Evolutionary conservation across 2,888 invertebrate genomes (phyloP).

Genomic region (Meghimatium bilineatum): DNA sequence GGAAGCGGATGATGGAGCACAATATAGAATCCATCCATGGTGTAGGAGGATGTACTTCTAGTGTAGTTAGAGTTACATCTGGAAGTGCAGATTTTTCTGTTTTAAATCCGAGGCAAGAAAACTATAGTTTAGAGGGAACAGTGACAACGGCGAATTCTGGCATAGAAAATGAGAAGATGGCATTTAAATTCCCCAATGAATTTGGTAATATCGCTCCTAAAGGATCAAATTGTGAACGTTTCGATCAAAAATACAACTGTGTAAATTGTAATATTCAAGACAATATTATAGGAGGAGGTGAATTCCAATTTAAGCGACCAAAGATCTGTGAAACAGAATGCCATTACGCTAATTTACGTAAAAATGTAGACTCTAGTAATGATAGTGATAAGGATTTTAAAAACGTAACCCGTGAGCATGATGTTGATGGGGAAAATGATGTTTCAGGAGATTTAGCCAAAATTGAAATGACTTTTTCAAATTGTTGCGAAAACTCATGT

Average conservation of each 20-base stretch:
- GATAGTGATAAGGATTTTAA: neutral
- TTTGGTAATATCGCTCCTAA: neutral
- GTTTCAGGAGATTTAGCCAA: neutral
- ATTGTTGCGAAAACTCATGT: neutral
- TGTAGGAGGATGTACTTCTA: too few relatives aligned
- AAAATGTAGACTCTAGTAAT: neutral
- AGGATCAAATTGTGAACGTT: neutral
- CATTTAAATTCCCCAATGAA: neutral
- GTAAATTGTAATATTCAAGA: neutral
- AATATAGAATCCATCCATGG: slow-evolving; percentile 28
- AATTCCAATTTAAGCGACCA: neutral
- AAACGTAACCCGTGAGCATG: neutral
- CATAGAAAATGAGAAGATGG: too few relatives aligned
- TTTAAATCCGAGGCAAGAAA: neutral
- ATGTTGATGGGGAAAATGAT: neutral
- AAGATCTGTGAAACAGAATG: neutral
- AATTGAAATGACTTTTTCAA: too few relatives aligned
- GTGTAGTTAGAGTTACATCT: neutral
- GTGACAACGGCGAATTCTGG: neutral
- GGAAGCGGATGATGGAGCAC: slow-evolving; percentile 30
- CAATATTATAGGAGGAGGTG: neutral
- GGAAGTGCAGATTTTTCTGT: neutral
- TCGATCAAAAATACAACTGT: neutral
- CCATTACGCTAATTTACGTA: neutral
- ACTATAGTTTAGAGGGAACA: neutral